Evolutionary conservation across 30 jellyfish, hydroid and myxozoan species (phyloP).

Genomic region (Pseudorhiza aurosa): DNA sequence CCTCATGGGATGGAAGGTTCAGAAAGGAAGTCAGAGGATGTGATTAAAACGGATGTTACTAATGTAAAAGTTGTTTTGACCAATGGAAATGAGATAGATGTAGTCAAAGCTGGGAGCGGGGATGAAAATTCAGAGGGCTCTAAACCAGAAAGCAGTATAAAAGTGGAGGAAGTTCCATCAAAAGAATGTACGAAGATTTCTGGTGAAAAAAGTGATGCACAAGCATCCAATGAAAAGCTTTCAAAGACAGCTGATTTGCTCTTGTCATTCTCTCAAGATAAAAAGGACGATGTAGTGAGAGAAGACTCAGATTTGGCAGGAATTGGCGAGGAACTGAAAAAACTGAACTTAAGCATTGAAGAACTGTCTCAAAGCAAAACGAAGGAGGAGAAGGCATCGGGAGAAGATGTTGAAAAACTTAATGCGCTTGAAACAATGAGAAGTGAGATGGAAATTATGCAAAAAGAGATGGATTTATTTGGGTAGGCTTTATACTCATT

Average conservation of each 20-base stretch:
- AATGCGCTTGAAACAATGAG: slow-evolving; percentile 50
- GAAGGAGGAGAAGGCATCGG: background rate
- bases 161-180: background rate
- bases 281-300: background rate
- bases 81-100: background rate
- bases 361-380: slow-evolving; percentile 23
- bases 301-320: slow-evolving; percentile 35
- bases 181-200: slow-evolving; percentile 32
- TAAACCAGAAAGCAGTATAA: background rate
- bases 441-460: slow-evolving; percentile 61
- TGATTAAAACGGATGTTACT: background rate
- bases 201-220: background rate
- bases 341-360: slow-evolving; percentile 36
- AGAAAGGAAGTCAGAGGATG: too few species aligned
- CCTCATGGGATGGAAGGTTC: too few species aligned
- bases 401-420: slow-evolving; percentile 52
- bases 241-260: slow-evolving; percentile 63
- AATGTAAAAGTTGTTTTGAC: background rate
- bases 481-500: too few species aligned
- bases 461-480: slow-evolving; percentile 32
- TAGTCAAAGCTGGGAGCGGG: background rate
- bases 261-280: slow-evolving; percentile 64
- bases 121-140: background rate
- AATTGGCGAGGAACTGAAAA: slow-evolving; percentile 47
- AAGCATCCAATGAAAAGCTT: slow-evolving; percentile 35